Percentiles rank a stretch among this genome's conserved stretches.
These are phyloP conservation scores for Asteroscopus sphinx DNA, from an alignment of 2,888 invertebrate species.

Conservation along the genomic window DNA sequence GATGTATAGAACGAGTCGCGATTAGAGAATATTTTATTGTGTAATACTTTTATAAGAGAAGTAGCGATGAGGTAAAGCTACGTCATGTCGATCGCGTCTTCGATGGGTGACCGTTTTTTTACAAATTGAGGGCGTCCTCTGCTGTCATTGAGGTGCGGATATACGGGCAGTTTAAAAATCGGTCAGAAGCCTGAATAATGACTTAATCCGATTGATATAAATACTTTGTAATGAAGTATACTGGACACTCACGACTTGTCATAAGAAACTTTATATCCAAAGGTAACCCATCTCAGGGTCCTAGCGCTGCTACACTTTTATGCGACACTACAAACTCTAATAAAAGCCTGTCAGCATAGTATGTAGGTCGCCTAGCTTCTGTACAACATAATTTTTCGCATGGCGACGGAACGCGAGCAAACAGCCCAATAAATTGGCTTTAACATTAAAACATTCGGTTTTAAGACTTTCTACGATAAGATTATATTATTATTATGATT, in stretches of 20 bases:
- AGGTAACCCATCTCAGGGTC: background rate
- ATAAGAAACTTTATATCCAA: background rate
- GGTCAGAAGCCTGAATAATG: too few relatives aligned
- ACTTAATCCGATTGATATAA: background rate
- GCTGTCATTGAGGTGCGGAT: background rate
- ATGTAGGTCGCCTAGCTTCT: slow-evolving; percentile 29
- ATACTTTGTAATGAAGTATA: background rate
- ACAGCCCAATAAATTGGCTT: slow-evolving; percentile 35
- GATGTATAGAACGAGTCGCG: too few relatives aligned
- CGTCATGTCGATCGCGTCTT: background rate
- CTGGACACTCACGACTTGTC: background rate
- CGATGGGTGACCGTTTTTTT: background rate
- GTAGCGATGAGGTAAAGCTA: too few relatives aligned
- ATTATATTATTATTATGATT: slow-evolving; percentile 13
- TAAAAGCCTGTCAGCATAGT: slow-evolving; percentile 18
- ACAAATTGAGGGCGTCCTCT: too few relatives aligned
- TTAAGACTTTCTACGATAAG: slow-evolving; percentile 22
- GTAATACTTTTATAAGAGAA: too few relatives aligned
- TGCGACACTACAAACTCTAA: slow-evolving; percentile 1
- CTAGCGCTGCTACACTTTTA: background rate
- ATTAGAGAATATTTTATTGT: background rate
- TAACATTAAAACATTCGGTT: background rate
- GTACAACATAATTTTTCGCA: slow-evolving; percentile 18
- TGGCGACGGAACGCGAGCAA: slow-evolving; percentile 13
- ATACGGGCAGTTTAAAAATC: too few relatives aligned